Evolutionary conservation across 2,113 vertebrate species (phyloP).

Genomic region (Brachirus orientalis): DNA sequence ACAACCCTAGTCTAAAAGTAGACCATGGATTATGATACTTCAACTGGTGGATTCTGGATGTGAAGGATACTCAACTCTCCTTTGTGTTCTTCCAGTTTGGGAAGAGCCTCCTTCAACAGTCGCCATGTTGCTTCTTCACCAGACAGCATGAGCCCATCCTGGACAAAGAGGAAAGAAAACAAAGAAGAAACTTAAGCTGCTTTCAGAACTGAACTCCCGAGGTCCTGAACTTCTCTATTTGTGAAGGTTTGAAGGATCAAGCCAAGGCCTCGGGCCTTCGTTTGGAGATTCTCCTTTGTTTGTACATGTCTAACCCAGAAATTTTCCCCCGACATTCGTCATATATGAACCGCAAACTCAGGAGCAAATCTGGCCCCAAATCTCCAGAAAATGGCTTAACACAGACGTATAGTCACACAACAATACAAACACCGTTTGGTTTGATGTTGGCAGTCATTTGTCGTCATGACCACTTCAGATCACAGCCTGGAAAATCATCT

Average conservation of each 20-base stretch:
- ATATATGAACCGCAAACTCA: no score
- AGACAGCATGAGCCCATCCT: conserved; percentile 69
- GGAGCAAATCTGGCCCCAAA: not conserved
- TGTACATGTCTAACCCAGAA: no score
- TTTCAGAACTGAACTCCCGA: not conserved
- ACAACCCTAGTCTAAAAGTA: no score
- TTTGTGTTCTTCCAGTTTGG: conserved; percentile 59
- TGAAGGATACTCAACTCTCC: conserved; percentile 60
- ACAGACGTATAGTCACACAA: no score
- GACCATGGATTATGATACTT: no score
- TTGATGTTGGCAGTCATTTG: conserved; percentile 45
- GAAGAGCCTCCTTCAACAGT: conserved; percentile 55
- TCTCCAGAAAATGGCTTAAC: not conserved
- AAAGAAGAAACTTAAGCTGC: not conserved
- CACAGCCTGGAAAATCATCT: no score
- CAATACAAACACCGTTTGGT: conserved; percentile 12
- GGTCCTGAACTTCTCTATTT: no score
- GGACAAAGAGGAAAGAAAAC: conserved; percentile 6
- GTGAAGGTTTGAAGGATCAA: no score
- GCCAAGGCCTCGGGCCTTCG: no score
- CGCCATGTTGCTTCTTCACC: conserved; percentile 48
- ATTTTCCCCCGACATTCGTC: no score
- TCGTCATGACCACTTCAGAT: no score
- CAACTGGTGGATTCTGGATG: not conserved
- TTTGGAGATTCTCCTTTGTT: no score